phyloP scores from a whole-genome alignment of 2,113 vertebrate species.

The Lophotis ruficrista region DNA sequence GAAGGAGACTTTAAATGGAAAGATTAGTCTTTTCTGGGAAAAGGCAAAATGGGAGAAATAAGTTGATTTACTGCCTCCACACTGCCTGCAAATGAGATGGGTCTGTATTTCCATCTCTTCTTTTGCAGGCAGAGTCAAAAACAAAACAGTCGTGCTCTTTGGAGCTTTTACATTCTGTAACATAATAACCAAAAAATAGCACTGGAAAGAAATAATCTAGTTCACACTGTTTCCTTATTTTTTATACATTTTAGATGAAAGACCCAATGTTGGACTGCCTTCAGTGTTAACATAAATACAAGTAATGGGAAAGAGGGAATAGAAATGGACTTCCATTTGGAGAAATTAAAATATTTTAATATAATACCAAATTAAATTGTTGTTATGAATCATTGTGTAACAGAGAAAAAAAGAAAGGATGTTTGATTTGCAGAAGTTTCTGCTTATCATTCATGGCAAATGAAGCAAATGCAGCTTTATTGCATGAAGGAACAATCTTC shows the following conservation, averaged over 20 bases:
- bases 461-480: not conserved
- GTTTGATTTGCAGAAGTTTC: not conserved
- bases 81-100: not conserved
- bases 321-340: not conserved
- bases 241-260: not conserved
- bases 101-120: not conserved
- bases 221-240: not conserved
- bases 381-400: not conserved
- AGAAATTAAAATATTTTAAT: not conserved
- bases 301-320: not conserved
- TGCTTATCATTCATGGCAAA: not conserved
- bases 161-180: not conserved
- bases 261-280: not conserved
- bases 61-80: not conserved
- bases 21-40: not conserved
- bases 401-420: not conserved
- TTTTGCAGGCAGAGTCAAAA: not conserved
- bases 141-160: not conserved
- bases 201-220: not conserved
- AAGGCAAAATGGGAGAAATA: not conserved
- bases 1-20: not conserved
- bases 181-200: not conserved
- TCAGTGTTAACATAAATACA: not conserved
- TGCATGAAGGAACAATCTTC: not conserved
- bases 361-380: not conserved